Base-by-base conservation (phyloP, 2,888 invertebrate species). In the Zygogramma bicolorata region DNA sequence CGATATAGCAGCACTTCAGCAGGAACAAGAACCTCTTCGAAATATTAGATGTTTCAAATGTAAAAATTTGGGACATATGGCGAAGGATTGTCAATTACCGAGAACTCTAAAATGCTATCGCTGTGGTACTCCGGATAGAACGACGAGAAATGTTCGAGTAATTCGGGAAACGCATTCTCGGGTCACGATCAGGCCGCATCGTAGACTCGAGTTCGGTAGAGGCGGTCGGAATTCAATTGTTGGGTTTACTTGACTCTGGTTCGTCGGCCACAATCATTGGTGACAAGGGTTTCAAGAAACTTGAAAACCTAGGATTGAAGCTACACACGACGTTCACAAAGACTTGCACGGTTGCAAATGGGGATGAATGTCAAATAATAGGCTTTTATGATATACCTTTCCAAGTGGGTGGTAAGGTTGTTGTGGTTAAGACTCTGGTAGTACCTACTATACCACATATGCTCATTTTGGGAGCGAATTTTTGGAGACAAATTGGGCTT, bases 401-500 rank as follows among this genome's bases (percentile, higher is more conserved):
- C 3, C 42, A 20, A 20, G 6, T 46, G 15, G 18, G 7, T 18
- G 18, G 8, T 7, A 18, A 46, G 18, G 18, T 46, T 7, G 18
- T 18, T 1, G 6, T 15, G 7, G 15, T 18, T 3, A 7, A 15
- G n/a, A 34, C 34, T 38, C 22, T 71, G 15, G 67, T 73, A 5
- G 38, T 71, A 42, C 71, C 69, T 4, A 34, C 63, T 3, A n/a
- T 74, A 7, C 53, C 58, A 0, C 74, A 71, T 18, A 13, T 20
- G 2, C 65, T 74, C 15, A 71, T 74, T 29, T 18, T 74, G 13
- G 69, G 71, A 2, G 18, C 53, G 5, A 65, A 70, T 61, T 74
- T 74, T 18, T 71, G 74, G 70, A 18, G 49, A n/a, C 46, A 61
- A 38, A 60, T 70, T 68, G 61, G 68, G 1, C 70, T 75, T 20